Evolutionary conservation across 2,888 invertebrate species (phyloP).

Genomic region (Drosophila paramelanica): DNA sequence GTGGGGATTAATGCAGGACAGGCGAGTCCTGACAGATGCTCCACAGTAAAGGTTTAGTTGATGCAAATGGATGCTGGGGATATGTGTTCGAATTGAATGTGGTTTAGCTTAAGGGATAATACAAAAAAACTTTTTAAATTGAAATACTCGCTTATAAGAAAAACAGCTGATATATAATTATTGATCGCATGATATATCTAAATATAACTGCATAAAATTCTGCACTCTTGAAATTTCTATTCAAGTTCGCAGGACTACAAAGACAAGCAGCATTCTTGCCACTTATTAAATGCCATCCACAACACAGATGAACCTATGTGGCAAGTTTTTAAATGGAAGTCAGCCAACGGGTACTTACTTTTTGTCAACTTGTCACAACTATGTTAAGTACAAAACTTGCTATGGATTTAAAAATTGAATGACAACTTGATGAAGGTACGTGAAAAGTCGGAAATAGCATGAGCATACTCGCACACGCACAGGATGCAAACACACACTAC

Average conservation of each 20-base stretch:
- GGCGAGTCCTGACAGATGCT: conserved; percentile 13
- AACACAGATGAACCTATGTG: conserved; percentile 30
- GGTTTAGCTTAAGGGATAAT: not conserved
- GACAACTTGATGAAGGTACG: conserved; percentile 82
- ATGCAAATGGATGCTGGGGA: conserved; percentile 1
- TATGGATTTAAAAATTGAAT: conserved; percentile 81
- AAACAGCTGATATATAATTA: too few relatives aligned
- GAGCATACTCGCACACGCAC: conserved; percentile 39
- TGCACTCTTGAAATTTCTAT: not conserved
- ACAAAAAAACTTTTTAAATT: not conserved
- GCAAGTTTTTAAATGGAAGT: conserved; percentile 54
- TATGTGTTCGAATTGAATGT: conserved; percentile 5
- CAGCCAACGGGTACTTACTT: conserved; percentile 60
- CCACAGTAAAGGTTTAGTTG: not conserved
- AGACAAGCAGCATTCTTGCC: not conserved
- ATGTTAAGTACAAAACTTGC: conserved; percentile 80
- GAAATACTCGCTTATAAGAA: too few relatives aligned
- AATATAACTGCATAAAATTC: not conserved
- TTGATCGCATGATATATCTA: too few relatives aligned
- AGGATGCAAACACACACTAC: conserved; percentile 21
- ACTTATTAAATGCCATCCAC: conserved; percentile 12
- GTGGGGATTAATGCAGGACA: conserved; percentile 79
- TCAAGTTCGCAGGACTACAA: conserved; percentile 2
- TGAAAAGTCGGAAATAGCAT: conserved; percentile 78
- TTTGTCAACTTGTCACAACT: conserved; percentile 80